These are phyloP conservation scores for Masnerella sp. DNA, from an alignment of 2,888 invertebrate genomes.

Conservation along the genomic window DNA sequence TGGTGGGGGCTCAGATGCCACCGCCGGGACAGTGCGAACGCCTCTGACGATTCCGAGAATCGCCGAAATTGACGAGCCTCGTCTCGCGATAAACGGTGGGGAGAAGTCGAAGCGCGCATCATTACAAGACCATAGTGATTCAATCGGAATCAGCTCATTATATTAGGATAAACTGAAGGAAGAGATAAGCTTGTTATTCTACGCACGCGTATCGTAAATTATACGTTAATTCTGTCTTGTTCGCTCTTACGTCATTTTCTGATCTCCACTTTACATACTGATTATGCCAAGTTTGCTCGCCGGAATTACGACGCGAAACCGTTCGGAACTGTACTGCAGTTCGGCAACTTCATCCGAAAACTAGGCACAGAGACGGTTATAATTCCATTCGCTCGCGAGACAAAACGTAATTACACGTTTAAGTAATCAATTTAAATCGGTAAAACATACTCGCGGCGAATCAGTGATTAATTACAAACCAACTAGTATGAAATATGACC, in stretches of 20 bases:
- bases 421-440: conserved; percentile 46
- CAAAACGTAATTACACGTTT: conserved; percentile 47
- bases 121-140: too few species aligned
- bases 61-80: too few species aligned
- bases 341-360: conserved; percentile 46
- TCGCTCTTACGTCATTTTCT: conserved; percentile 61
- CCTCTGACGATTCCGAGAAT: too few species aligned
- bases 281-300: conserved; percentile 64
- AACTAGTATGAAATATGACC: conserved; percentile 14
- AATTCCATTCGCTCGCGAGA: conserved; percentile 40
- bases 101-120: too few species aligned
- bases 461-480: conserved; percentile 34
- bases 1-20: too few species aligned
- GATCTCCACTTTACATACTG: conserved; percentile 65
- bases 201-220: conserved; percentile 61
- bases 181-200: conserved; percentile 44
- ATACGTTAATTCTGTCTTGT: conserved; percentile 63
- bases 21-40: too few species aligned
- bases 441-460: conserved; percentile 41
- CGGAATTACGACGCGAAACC: conserved; percentile 56
- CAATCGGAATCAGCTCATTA: too few species aligned
- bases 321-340: conserved; percentile 20
- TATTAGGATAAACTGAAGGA: conserved; percentile 30
- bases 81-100: too few species aligned
- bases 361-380: conserved; percentile 44